A percentile compares a stretch with the other conserved stretches of the same genome.
phyloP scores from a whole-genome alignment of 2,888 invertebrate species.

The Pecten maximus region DNA sequence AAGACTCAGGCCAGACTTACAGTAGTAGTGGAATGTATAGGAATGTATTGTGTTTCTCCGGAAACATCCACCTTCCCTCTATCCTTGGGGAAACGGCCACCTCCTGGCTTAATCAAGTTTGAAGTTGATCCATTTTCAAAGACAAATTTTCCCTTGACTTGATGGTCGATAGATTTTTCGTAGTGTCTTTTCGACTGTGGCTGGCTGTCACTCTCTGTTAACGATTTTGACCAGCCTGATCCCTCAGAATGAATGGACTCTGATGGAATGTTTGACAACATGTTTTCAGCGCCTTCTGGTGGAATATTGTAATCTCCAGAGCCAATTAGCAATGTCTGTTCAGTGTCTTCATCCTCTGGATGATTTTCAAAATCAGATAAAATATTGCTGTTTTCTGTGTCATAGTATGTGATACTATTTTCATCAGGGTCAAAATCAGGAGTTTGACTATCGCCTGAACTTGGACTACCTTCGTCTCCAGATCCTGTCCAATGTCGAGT shows the following conservation, averaged over 20 bases:
- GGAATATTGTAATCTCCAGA: background rate
- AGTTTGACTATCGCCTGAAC: background rate
- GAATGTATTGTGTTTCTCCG: background rate
- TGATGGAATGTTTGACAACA: background rate
- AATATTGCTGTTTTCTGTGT: background rate
- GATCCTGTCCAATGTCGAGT: background rate
- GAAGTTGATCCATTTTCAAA: slow-evolving; percentile 13
- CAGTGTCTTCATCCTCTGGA: background rate
- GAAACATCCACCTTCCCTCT: slow-evolving; percentile 38
- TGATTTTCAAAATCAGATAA: background rate
- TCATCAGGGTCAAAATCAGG: slow-evolving; percentile 37
- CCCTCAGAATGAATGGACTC: background rate
- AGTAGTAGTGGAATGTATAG: slow-evolving; percentile 37
- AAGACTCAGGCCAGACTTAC: slow-evolving; percentile 4
- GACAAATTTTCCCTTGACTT: background rate
- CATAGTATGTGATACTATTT: background rate
- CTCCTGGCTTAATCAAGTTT: slow-evolving; percentile 27
- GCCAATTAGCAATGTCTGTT: background rate
- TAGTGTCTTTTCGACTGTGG: background rate
- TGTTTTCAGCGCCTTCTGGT: background rate
- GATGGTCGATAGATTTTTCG: background rate
- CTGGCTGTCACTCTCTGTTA: background rate
- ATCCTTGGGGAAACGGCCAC: slow-evolving; percentile 43
- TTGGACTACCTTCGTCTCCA: background rate
- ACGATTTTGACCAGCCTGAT: background rate